These are phyloP conservation scores for Nannobrachium achirus DNA, from an alignment of 2,113 vertebrate species.

Conservation along the genomic window DNA sequence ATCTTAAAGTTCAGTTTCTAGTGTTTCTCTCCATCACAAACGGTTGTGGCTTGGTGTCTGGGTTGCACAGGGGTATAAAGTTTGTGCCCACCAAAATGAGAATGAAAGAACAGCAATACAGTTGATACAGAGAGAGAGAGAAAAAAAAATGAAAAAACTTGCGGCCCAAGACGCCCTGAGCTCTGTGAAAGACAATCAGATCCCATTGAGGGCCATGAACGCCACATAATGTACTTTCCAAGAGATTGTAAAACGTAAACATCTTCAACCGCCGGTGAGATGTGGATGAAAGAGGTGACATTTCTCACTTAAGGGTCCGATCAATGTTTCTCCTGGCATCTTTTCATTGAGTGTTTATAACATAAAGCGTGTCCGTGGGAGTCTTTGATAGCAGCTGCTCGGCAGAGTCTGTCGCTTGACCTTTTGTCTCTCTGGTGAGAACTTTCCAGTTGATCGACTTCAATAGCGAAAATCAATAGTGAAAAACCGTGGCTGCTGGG, in stretches of 20 bases:
- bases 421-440: slow-evolving; percentile 59
- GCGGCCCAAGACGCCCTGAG: not conserved
- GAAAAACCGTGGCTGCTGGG: too few relatives aligned
- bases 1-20: too few relatives aligned
- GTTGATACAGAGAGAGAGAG: too few relatives aligned
- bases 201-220: not conserved
- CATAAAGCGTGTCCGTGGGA: slow-evolving; percentile 55
- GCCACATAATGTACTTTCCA: slow-evolving; percentile 15
- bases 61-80: too few relatives aligned
- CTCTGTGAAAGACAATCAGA: slow-evolving; percentile 3
- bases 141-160: too few relatives aligned
- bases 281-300: slow-evolving; percentile 54
- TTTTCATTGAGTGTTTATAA: slow-evolving; percentile 67
- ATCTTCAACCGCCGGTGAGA: slow-evolving; percentile 17
- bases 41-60: too few relatives aligned
- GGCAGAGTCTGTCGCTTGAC: slow-evolving; percentile 68
- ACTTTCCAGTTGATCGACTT: slow-evolving; percentile 51
- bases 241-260: slow-evolving; percentile 31
- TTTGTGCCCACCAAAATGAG: too few relatives aligned
- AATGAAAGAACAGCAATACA: too few relatives aligned
- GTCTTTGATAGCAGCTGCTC: slow-evolving; percentile 62
- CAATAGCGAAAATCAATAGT: slow-evolving; percentile 36
- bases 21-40: too few relatives aligned
- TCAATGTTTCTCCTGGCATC: slow-evolving; percentile 54
- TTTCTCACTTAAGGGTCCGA: slow-evolving; percentile 57